phyloP scores from a whole-genome alignment of 2,888 invertebrate species.

The Formica aserva region DNA sequence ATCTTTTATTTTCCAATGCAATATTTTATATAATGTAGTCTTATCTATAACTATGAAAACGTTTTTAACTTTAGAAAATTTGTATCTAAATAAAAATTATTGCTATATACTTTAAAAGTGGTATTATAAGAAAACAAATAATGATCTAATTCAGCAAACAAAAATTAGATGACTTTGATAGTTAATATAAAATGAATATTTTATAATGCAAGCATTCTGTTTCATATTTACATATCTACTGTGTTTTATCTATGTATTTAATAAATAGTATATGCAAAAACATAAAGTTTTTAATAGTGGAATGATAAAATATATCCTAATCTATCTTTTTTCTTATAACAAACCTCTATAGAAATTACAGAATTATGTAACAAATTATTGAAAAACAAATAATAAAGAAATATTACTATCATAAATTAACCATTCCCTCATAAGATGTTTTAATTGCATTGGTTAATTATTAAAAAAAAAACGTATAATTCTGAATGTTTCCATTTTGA shows the following conservation, averaged over 20 bases:
- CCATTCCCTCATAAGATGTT: background rate
- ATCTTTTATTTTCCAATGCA: background rate
- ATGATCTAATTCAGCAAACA: background rate
- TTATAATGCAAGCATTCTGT: slow-evolving; percentile 4
- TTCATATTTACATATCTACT: background rate
- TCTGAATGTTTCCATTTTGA: background rate
- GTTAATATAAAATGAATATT: background rate
- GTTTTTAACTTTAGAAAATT: background rate
- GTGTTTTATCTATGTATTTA: background rate
- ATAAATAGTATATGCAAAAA: slow-evolving; percentile 1
- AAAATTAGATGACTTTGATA: slow-evolving; percentile 14
- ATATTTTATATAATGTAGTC: background rate
- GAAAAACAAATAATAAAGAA: background rate
- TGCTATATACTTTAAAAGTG: background rate
- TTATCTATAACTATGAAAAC: background rate
- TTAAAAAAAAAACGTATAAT: background rate
- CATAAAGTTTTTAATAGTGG: background rate
- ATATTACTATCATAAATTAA: background rate
- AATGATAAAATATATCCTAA: background rate
- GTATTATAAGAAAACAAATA: slow-evolving; percentile 1
- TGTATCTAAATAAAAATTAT: background rate
- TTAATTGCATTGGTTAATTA: background rate
- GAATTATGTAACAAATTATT: background rate
- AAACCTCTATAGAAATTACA: background rate
- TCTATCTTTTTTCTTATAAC: background rate